These are phyloP conservation scores for Escarpia spicata DNA, from an alignment of 2,888 invertebrate genomes.

Conservation along the genomic window DNA sequence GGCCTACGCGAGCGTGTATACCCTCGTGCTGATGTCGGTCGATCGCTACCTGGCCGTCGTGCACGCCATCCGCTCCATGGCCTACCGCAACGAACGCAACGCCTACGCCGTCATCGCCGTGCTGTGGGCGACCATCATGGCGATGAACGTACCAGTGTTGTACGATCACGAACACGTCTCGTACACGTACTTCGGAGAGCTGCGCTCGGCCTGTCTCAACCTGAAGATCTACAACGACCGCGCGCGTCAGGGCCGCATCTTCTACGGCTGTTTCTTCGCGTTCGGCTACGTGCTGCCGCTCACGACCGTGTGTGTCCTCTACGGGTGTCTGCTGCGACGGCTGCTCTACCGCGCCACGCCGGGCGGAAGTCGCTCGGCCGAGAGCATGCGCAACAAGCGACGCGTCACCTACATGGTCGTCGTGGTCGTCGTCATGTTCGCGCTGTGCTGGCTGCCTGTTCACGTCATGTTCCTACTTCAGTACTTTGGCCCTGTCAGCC, in stretches of 20 bases:
- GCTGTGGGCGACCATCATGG: conserved; percentile 81
- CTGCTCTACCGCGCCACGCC: conserved; percentile 83
- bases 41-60: conserved; percentile 91
- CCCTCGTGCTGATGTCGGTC: conserved; percentile 90
- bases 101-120: conserved; percentile 81
- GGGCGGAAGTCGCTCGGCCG: conserved; percentile 76
- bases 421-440: conserved; percentile 90
- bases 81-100: conserved; percentile 73
- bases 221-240: conserved; percentile 29
- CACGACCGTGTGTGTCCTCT: conserved; percentile 85
- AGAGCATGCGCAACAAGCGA: conserved; percentile 84
- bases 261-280: conserved; percentile 73
- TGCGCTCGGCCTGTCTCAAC: conserved; percentile 54
- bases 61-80: conserved; percentile 82
- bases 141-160: conserved; percentile 59
- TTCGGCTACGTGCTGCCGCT: conserved; percentile 90
- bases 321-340: conserved; percentile 87
- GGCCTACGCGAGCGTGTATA: conserved; percentile 92
- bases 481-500: conserved; percentile 76
- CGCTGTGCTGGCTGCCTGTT: conserved; percentile 93
- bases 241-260: conserved; percentile 32
- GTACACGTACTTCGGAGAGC: conserved; percentile 63
- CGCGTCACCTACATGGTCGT: conserved; percentile 92
- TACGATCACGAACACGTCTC: conserved; percentile 48
- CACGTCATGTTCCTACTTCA: conserved; percentile 78